Conservation (phyloP, 2,888 invertebrate genomes). For the Ametastegia equiseti region DNA sequence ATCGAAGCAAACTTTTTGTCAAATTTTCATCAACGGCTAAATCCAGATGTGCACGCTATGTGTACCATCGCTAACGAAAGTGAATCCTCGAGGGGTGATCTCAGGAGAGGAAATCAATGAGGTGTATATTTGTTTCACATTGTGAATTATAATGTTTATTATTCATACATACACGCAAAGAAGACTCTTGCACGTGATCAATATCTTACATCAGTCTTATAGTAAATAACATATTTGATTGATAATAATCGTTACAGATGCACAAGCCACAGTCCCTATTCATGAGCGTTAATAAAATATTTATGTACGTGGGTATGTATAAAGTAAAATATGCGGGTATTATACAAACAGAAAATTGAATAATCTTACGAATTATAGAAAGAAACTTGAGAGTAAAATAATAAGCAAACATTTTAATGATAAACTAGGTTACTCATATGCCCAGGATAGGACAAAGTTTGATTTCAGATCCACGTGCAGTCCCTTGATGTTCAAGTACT, state of each 20-base stretch:
- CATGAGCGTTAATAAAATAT: no score
- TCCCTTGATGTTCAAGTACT: conserved; percentile 60
- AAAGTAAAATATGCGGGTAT: neutral
- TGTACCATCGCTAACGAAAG: no score
- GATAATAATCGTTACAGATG: neutral
- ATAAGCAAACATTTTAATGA: neutral
- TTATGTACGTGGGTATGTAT: no score
- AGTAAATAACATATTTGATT: neutral
- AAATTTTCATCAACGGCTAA: no score
- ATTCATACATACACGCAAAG: neutral
- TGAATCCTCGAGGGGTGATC: no score
- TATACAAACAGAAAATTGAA: neutral
- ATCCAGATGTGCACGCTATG: no score
- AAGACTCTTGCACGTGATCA: neutral
- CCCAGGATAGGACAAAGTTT: conserved; percentile 62
- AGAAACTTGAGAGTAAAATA: neutral
- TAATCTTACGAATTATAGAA: neutral
- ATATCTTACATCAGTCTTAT: conserved; percentile 6
- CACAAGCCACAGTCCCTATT: neutral
- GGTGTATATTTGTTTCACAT: neutral
- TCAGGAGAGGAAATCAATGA: neutral
- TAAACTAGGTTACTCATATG: conserved; percentile 48
- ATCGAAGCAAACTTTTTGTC: no score
- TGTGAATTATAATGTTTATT: conserved; percentile 19
- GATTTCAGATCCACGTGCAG: conserved; percentile 60